Evolutionary conservation across 2,113 vertebrate genomes (phyloP).

Genomic region (Aspiorhynchus laticeps): DNA sequence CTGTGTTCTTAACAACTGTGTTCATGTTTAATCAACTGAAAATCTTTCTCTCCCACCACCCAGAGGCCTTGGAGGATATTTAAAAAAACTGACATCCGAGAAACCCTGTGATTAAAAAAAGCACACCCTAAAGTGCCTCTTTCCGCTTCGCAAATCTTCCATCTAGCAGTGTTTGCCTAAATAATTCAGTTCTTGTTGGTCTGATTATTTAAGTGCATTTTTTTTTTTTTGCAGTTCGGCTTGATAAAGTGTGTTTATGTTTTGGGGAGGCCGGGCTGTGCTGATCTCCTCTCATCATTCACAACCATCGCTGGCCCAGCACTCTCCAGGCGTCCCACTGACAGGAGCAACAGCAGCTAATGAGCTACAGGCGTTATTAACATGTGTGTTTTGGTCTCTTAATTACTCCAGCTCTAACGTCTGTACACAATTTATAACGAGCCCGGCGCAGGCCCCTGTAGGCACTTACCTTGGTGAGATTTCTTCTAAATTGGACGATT

Average conservation of each 20-base stretch:
- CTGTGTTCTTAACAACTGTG: constrained; percentile 15
- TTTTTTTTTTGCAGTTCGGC: not conserved
- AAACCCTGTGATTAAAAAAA: constrained; percentile 23
- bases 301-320: constrained; percentile 36
- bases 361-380: constrained; percentile 67
- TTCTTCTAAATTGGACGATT: constrained; percentile 73
- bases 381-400: constrained; percentile 70
- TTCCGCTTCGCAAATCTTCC: constrained; percentile 3
- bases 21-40: constrained; percentile 4
- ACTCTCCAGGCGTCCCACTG: constrained; percentile 26
- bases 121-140: constrained; percentile 5
- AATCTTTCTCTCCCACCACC: constrained; percentile 9
- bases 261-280: constrained; percentile 11
- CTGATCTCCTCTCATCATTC: constrained; percentile 45
- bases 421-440: constrained; percentile 64
- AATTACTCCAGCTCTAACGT: constrained; percentile 65
- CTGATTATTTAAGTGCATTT: constrained; percentile 11
- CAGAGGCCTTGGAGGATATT: not conserved
- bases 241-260: constrained; percentile 36
- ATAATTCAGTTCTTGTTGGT: not conserved
- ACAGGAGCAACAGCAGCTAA: constrained; percentile 51
- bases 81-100: constrained; percentile 2
- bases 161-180: not conserved
- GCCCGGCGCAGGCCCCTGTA: constrained; percentile 49
- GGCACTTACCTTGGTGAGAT: constrained; percentile 66